Conservation (phyloP, 1,140 invertebrate species). For the Microplitis demolitor region DNA sequence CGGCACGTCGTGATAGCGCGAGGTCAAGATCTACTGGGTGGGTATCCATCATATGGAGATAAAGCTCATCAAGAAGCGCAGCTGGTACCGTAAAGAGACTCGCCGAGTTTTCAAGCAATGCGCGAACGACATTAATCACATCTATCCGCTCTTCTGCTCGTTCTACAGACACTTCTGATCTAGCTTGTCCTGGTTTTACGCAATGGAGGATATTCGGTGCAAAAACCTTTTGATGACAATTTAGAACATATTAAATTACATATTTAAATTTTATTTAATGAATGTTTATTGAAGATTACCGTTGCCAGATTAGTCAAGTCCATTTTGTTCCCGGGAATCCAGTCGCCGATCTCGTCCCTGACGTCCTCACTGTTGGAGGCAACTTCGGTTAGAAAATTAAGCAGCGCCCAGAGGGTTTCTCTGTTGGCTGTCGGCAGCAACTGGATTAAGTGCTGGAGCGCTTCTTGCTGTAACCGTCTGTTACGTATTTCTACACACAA, state of each 20-base stretch:
- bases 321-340: slow-evolving; percentile 89
- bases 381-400: slow-evolving; percentile 81
- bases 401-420: slow-evolving; percentile 82
- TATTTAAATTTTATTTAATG: not conserved
- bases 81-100: slow-evolving; percentile 78
- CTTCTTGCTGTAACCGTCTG: slow-evolving; percentile 79
- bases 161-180: slow-evolving; percentile 69
- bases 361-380: slow-evolving; percentile 75
- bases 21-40: slow-evolving; percentile 78
- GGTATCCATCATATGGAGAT: slow-evolving; percentile 81
- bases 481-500: slow-evolving; percentile 74
- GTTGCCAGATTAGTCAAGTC: slow-evolving; percentile 89
- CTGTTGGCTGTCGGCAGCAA: slow-evolving; percentile 83
- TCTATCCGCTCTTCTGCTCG: slow-evolving; percentile 82
- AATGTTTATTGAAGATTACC: slow-evolving; percentile 33
- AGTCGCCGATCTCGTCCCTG: slow-evolving; percentile 65
- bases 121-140: slow-evolving; percentile 85
- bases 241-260: not conserved
- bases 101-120: slow-evolving; percentile 79
- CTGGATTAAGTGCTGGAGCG: slow-evolving; percentile 81
- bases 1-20: slow-evolving; percentile 62
- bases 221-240: slow-evolving; percentile 66
- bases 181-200: slow-evolving; percentile 67
- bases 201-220: slow-evolving; percentile 91
- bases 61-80: slow-evolving; percentile 82